These are phyloP conservation scores for Cranoglanis bouderius DNA, from an alignment of 2,113 vertebrate species.

Conservation along the genomic window DNA sequence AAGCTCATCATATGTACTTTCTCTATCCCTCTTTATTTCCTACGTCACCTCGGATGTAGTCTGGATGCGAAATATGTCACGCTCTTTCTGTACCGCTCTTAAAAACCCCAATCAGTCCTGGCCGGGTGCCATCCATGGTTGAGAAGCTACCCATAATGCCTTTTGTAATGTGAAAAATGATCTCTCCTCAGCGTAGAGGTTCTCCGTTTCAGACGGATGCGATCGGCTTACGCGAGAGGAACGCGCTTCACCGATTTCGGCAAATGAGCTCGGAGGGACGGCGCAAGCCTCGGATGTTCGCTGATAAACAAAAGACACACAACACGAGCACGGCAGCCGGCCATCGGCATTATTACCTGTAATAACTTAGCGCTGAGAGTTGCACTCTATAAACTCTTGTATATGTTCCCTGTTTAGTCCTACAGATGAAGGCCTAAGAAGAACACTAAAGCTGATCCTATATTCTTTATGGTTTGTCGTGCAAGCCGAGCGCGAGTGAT, in stretches of 20 bases:
- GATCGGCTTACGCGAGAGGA: conserved; percentile 70
- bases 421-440: neutral
- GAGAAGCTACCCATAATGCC: conserved; percentile 61
- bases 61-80: neutral
- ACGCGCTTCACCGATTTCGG: conserved; percentile 68
- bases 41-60: neutral
- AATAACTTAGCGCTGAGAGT: neutral
- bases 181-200: conserved; percentile 66
- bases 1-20: neutral
- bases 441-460: neutral
- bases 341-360: conserved; percentile 13
- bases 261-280: conserved; percentile 62
- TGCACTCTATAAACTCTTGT: neutral
- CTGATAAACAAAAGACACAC: conserved; percentile 26
- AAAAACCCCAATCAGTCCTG: conserved; percentile 57
- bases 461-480: neutral
- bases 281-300: conserved; percentile 15
- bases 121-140: conserved; percentile 49
- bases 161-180: conserved; percentile 79
- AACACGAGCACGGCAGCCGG: conserved; percentile 11
- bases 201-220: conserved; percentile 71
- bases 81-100: conserved; percentile 53
- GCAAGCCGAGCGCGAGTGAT: neutral
- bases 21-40: neutral
- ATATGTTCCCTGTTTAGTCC: neutral